Evolutionary conservation across 2,113 vertebrate species (phyloP), one percentile per base, ranked within the genome.

Genomic region (Mormyrus lacerda): DNA sequence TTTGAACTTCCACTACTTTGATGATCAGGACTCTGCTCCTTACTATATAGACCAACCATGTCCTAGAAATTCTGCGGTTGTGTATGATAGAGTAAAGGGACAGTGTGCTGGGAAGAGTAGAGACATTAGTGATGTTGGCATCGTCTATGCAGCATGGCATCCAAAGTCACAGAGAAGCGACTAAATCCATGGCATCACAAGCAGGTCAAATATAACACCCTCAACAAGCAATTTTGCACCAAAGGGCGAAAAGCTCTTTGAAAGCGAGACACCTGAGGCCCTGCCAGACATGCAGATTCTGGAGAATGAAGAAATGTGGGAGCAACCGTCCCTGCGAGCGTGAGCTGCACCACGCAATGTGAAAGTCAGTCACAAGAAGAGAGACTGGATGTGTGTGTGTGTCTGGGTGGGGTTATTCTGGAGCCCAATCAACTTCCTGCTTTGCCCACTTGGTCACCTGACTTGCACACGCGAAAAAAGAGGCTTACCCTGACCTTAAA

Each of bases 391-490:
- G 17, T 5, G 53, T 55, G 53, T 55, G 53, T 21, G 50, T 21
- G 47, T 21, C 31, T 27, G 31, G 21, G 47, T 19, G 79, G 21
- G 3, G 65, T 19, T 6, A 39, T 58, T 61, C 1, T 87, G 51
- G 31, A 44, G 31, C 17, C 9, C 45, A 4, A 21, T 69, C 11
- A 27, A 19, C 58, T 21, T 73, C 27, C 45, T 51, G 31, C 44
- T 84, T 27, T 27, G 24, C 55, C 35, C 17, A 73, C 89, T 50
- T 27, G 11, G 91, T 92, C 91, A 93, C 90, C 92, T 93, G 91
- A 90, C 90, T 92, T 93, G 93, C 39, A 91, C 90, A 89, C 90
- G 89, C 91, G 91, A 89, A 89, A 86, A 47, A 84, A 17, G 19
- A 84, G 76, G 35, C 44, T 88, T 31, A 35, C 51, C 5, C 44